Evolutionary conservation across 2,113 vertebrate species (phyloP), one percentile per base, ranked within the genome.

Genomic region (Salminus brasiliensis): DNA sequence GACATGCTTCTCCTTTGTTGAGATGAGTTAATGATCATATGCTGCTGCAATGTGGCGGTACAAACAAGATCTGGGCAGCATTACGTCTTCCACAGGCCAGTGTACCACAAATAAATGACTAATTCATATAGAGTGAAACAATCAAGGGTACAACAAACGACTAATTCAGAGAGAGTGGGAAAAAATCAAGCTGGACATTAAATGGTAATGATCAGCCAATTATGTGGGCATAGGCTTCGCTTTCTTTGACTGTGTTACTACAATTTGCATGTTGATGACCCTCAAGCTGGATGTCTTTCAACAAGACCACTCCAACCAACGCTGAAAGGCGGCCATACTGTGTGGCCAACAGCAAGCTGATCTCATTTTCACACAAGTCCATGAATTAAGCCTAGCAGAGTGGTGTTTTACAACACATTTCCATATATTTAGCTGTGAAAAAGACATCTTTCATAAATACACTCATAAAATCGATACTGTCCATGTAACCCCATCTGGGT

Each of bases 391-490:
- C 32, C 68, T 68, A 47, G 70, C 47, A 43, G 16, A 2, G 41
- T 30, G 74, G 63, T 29, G 49, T 39, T 62, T 63, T 52, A 71
- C 68, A 63, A 76, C 49, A 67, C 69, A 70, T 68, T 70, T 60
- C 68, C 73, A 68, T 79, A 68, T 57, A 68, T 80, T 77, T 41
- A 60, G 47, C 45, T 15, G 63, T 68, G 69, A 76, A 76, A 76
- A 83, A 71, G 74, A 74, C 86, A 91, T 77, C 84, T 74, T 86
- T 89, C 76, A 87, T 90, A 92, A 87, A 88, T 85, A 84, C 86
- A 85, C 78, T 86, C 86, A 89, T 90, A 91, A 92, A 91, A 85
- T 88, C 87, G 75, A 7, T 78, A 76, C 84, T 79, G 89, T 89
- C 74, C 81, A 88, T 88, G 84, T 76, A 91, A 92, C 89, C 88